These are phyloP conservation scores for Sabatieria punctata DNA, from an alignment of 2,888 invertebrate species.

Conservation along the genomic window DNA sequence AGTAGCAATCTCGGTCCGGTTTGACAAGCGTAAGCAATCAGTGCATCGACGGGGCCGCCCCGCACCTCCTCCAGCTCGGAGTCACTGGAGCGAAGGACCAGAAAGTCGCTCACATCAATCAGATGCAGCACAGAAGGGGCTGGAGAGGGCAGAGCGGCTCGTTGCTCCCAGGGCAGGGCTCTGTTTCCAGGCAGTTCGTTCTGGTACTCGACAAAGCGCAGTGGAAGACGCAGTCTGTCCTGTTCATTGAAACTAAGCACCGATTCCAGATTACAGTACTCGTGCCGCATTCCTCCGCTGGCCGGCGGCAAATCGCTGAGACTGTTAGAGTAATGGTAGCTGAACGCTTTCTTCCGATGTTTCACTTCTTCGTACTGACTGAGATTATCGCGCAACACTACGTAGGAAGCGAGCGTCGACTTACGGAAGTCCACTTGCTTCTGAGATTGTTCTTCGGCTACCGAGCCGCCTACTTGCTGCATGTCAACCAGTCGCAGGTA, in stretches of 20 bases:
- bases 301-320: too few species aligned
- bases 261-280: neutral
- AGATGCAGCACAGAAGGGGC: neutral
- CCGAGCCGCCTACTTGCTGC: too few species aligned
- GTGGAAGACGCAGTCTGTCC: neutral
- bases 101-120: neutral
- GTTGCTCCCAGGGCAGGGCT: too few species aligned
- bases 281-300: neutral
- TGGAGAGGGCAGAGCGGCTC: too few species aligned
- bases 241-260: neutral
- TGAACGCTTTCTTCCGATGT: too few species aligned
- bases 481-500: too few species aligned
- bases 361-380: conserved; percentile 4
- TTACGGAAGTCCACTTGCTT: conserved; percentile 6
- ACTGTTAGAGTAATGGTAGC: too few species aligned
- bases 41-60: conserved; percentile 79
- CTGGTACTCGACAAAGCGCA: neutral
- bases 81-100: neutral
- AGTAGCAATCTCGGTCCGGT: conserved; percentile 47
- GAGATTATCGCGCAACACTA: conserved; percentile 5
- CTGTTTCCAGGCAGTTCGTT: too few species aligned
- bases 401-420: conserved; percentile 8
- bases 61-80: conserved; percentile 48
- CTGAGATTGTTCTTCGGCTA: too few species aligned
- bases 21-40: conserved; percentile 87